Conservation (phyloP, 2,797 vertebrate genomes). For the Sparidentex hasta region DNA sequence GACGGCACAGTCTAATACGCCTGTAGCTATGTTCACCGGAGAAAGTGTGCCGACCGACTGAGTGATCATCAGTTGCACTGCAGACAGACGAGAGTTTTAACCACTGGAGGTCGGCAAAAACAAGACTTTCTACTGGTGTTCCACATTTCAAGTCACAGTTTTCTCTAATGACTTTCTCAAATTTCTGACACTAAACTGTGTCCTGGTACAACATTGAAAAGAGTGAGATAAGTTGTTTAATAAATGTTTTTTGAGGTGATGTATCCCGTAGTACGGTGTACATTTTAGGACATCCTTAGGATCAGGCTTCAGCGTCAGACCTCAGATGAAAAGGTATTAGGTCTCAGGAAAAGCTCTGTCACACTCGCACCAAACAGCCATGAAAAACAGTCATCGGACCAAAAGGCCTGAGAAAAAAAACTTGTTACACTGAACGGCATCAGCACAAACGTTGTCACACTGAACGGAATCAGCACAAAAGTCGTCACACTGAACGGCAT, state of each 20-base stretch:
- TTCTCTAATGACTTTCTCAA: background rate
- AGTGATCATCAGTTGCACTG: background rate
- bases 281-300: too few relatives aligned
- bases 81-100: background rate
- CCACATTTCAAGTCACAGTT: background rate
- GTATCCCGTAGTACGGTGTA: background rate
- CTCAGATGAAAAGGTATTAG: too few relatives aligned
- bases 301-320: too few relatives aligned
- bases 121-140: background rate
- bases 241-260: background rate
- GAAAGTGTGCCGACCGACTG: background rate
- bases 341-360: too few relatives aligned
- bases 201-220: background rate
- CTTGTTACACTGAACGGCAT: too few relatives aligned
- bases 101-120: conserved; percentile 11
- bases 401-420: too few relatives aligned
- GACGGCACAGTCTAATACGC: background rate
- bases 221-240: background rate
- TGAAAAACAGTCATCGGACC: too few relatives aligned
- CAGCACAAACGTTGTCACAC: too few relatives aligned
- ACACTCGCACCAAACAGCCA: too few relatives aligned
- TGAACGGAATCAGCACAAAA: too few relatives aligned
- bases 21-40: background rate
- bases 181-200: background rate
- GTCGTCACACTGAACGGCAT: too few relatives aligned